A percentile compares a stretch with the other conserved stretches of the same genome.
phyloP scores from a whole-genome alignment of 2,888 invertebrate genomes.

The Sympetrum striolatum region DNA sequence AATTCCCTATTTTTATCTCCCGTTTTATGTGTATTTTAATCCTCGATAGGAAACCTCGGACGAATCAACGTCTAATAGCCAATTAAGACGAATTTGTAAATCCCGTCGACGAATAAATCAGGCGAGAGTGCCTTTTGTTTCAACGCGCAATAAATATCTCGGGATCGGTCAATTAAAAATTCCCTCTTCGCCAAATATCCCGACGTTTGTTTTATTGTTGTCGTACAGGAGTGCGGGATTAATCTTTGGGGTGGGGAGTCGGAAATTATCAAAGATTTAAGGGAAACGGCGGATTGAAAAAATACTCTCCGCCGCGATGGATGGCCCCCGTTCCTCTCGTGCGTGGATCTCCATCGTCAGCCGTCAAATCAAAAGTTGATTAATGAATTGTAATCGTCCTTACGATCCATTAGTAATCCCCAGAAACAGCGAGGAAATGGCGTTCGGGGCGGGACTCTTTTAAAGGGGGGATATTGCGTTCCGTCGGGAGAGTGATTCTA shows the following conservation, averaged over 20 bases:
- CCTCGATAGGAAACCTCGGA: background rate
- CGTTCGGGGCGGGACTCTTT: too few relatives aligned
- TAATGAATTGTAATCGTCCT: background rate
- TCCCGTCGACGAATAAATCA: background rate
- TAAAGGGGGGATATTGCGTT: too few relatives aligned
- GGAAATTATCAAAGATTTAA: background rate
- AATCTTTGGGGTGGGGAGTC: background rate
- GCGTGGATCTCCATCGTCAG: background rate
- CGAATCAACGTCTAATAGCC: background rate
- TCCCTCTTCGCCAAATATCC: background rate
- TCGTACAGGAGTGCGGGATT: background rate
- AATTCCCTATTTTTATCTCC: background rate
- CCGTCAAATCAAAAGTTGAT: background rate
- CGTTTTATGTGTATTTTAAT: background rate
- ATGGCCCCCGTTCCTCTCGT: background rate
- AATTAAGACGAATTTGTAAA: background rate
- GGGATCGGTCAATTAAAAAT: background rate
- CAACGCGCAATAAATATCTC: background rate
- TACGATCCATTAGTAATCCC: background rate
- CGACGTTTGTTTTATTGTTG: background rate
- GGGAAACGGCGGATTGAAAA: background rate
- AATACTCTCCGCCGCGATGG: background rate
- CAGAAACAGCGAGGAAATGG: background rate
- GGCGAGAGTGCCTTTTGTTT: background rate
- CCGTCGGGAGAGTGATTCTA: too few relatives aligned